Evolutionary conservation across 37 sponge, comb jelly and placozoan genomes (phyloP).

Genomic region (Diacarnus erythraeanus): DNA sequence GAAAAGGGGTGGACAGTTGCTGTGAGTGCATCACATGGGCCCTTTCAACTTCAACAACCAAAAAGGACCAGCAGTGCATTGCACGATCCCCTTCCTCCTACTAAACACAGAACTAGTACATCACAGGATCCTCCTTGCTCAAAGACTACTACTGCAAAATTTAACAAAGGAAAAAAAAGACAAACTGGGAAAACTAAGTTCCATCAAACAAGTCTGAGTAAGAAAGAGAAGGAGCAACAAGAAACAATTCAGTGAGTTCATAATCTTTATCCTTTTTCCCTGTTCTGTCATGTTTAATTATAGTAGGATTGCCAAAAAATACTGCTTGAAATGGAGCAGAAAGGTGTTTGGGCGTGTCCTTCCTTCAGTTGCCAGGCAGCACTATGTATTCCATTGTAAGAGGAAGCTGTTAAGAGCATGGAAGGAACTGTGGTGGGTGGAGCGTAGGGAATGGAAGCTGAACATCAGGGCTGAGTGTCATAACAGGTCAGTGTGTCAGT

Average conservation of each 20-base stretch:
- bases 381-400: slow-evolving; percentile 14
- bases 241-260: neutral
- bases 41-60: too few species aligned
- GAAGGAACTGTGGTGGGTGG: slow-evolving; percentile 59
- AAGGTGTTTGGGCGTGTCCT: slow-evolving; percentile 49
- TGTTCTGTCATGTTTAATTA: too few species aligned
- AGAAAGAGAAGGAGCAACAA: neutral
- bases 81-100: too few species aligned
- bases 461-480: slow-evolving; percentile 80
- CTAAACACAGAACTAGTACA: too few species aligned
- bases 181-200: too few species aligned
- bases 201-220: too few species aligned
- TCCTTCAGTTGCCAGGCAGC: slow-evolving; percentile 34
- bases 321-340: slow-evolving; percentile 31
- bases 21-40: neutral
- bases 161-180: neutral
- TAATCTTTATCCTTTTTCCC: too few species aligned
- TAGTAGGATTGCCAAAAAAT: slow-evolving; percentile 39
- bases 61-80: too few species aligned
- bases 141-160: neutral
- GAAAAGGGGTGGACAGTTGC: neutral
- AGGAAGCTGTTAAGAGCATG: slow-evolving; percentile 36
- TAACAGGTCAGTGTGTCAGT: slow-evolving; percentile 35
- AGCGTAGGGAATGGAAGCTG: slow-evolving; percentile 74
- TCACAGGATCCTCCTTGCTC: neutral